A percentile compares a stretch with the other conserved stretches of the same genome.
Conservation (phyloP, 2,113 vertebrate genomes). For the Camelus bactrianus region DNA sequence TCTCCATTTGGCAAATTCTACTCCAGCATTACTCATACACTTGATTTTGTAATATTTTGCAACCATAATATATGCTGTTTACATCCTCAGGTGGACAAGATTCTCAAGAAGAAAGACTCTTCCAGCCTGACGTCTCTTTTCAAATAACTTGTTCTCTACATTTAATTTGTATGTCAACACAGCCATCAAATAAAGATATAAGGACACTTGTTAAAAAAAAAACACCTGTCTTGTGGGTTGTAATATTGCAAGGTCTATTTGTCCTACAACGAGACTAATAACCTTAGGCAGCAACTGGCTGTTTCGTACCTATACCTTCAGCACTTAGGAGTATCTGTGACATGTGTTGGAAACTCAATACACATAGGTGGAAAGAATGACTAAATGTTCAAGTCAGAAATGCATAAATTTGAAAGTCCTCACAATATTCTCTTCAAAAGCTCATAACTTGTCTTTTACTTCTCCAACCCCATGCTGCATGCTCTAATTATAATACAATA, state of each 20-base stretch:
- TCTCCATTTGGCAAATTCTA: not conserved
- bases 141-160: not conserved
- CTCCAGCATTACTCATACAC: not conserved
- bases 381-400: not conserved
- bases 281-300: fast-evolving
- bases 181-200: not conserved
- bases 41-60: not conserved
- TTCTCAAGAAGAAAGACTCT: not conserved
- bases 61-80: not conserved
- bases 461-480: not conserved
- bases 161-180: not conserved
- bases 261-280: not conserved
- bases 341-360: not conserved
- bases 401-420: not conserved
- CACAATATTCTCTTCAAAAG: not conserved
- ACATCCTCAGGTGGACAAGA: not conserved
- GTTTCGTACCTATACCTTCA: not conserved
- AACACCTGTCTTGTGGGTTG: not conserved
- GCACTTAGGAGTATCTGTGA: not conserved
- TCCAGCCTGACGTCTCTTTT: not conserved
- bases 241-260: not conserved
- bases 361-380: not conserved
- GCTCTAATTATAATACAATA: not conserved
- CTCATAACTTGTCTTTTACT: not conserved
- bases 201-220: not conserved